Evolutionary conservation across 2,888 invertebrate genomes (phyloP).

Genomic region (Phorcus lineatus): DNA sequence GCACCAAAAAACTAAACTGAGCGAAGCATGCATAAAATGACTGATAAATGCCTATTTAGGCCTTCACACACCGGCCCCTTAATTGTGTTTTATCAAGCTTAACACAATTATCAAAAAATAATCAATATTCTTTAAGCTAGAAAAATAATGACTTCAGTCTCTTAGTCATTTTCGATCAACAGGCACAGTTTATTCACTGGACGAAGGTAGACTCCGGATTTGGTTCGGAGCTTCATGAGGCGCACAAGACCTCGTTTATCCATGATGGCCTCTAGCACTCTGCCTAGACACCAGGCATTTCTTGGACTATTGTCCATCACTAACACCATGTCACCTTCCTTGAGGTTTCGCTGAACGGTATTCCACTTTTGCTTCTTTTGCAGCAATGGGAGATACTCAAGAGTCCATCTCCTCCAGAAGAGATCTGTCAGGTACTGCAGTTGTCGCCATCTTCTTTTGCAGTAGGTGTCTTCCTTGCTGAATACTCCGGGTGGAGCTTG

Average conservation of each 20-base stretch:
- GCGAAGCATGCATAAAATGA: too few relatives aligned
- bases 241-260: conserved; percentile 18
- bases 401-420: conserved; percentile 35
- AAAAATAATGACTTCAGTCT: too few relatives aligned
- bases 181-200: conserved; percentile 24
- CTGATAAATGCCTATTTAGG: too few relatives aligned
- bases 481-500: conserved; percentile 32
- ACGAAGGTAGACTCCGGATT: neutral
- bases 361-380: conserved; percentile 35
- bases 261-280: neutral
- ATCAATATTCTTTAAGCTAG: too few relatives aligned
- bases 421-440: conserved; percentile 26
- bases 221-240: conserved; percentile 10
- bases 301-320: conserved; percentile 12
- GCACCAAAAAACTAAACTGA: too few relatives aligned
- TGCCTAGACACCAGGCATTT: conserved; percentile 1
- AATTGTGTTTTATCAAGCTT: too few relatives aligned
- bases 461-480: conserved; percentile 34
- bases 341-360: neutral
- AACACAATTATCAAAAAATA: too few relatives aligned
- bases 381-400: conserved; percentile 31
- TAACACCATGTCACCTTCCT: conserved; percentile 11
- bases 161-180: conserved; percentile 12
- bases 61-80: too few relatives aligned
- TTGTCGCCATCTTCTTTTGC: conserved; percentile 40